Evolutionary conservation across 2,888 invertebrate genomes (phyloP).

Genomic region (Pimpla rufipes): DNA sequence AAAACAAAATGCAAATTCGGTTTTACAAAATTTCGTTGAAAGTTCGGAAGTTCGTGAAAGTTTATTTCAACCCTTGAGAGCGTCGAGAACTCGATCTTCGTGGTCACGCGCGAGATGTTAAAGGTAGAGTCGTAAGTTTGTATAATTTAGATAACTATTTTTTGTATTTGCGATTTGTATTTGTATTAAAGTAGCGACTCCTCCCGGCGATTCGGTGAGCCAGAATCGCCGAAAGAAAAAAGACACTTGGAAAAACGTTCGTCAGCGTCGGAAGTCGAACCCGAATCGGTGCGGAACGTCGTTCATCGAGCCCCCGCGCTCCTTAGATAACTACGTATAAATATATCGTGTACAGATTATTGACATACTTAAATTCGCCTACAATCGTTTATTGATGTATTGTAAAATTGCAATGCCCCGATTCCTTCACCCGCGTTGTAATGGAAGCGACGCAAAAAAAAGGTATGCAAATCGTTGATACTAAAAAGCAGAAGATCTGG

Average conservation of each 20-base stretch:
- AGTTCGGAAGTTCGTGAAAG: not conserved
- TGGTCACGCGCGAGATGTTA: slow-evolving; percentile 47
- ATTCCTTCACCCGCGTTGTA: not conserved
- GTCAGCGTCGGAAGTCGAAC: too few relatives aligned
- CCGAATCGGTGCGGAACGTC: too few relatives aligned
- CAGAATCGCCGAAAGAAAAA: too few relatives aligned
- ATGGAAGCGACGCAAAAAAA: slow-evolving; percentile 17
- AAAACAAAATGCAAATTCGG: not conserved
- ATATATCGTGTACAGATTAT: slow-evolving; percentile 45
- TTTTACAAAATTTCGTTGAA: not conserved
- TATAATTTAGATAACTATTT: slow-evolving; percentile 22
- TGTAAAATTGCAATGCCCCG: slow-evolving; percentile 15
- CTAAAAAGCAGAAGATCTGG: not conserved
- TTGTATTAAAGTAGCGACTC: too few relatives aligned
- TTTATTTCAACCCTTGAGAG: slow-evolving; percentile 8
- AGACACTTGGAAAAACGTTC: too few relatives aligned
- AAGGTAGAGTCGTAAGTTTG: slow-evolving; percentile 2
- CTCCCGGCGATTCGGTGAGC: too few relatives aligned
- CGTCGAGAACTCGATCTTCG: slow-evolving; percentile 47
- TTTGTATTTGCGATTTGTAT: too few relatives aligned
- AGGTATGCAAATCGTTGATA: slow-evolving; percentile 6
- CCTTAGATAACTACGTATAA: not conserved
- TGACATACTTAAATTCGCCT: slow-evolving; percentile 14
- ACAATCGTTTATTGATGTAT: slow-evolving; percentile 11
- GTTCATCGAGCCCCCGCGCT: too few relatives aligned